Conservation (phyloP, 2,888 invertebrate genomes). For the Oasisia sp. region DNA sequence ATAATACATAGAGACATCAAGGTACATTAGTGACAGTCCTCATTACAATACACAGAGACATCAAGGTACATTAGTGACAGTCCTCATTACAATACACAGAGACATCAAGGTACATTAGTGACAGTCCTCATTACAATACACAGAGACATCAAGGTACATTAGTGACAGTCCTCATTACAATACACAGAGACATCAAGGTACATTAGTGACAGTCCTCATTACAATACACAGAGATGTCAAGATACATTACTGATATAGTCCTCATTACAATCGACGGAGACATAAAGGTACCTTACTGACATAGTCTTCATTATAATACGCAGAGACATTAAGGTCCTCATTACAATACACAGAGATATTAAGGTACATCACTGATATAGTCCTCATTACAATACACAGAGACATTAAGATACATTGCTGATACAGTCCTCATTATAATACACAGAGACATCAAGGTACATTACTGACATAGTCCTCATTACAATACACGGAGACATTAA, state of each 20-base stretch:
- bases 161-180: no score
- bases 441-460: background rate
- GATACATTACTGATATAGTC: background rate
- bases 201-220: no score
- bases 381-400: background rate
- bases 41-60: background rate
- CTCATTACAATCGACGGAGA: background rate
- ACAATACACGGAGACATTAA: background rate
- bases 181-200: no score
- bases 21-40: conserved; percentile 42
- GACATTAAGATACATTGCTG: background rate
- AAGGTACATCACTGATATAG: background rate
- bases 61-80: background rate
- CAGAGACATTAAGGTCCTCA: no score
- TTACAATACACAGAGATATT: background rate
- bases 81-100: background rate
- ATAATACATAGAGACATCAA: conserved; percentile 52
- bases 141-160: background rate
- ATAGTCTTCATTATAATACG: background rate
- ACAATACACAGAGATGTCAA: background rate
- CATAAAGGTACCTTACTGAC: background rate
- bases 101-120: no score
- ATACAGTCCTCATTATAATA: background rate
- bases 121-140: no score
- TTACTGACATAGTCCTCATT: background rate